Base-by-base conservation (phyloP, 1,140 invertebrate genomes). In the Zaprionus inermis region DNA sequence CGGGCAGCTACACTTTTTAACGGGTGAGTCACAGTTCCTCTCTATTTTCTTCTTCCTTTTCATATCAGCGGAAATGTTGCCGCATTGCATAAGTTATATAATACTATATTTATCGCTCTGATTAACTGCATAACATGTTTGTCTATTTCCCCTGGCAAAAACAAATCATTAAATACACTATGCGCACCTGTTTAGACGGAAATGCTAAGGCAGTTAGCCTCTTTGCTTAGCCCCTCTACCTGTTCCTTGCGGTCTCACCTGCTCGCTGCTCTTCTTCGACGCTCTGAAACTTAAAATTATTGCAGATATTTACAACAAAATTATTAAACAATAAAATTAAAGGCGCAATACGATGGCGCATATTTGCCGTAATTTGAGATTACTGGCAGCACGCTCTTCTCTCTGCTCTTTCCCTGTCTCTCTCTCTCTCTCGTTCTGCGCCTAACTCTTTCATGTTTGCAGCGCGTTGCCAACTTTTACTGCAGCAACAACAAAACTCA, bases 311-410 rank as follows among this genome's bases (percentile, higher is more conserved):
- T 79, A 79, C 79, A 68, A 24, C 69, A 60, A 74, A 75, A 44
- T 44, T 36, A 64, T 71, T 34, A 56, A 72, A 59, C 24, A n/a
- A 59, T 30, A 56, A 36, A 30, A 30, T 49, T 32, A 81, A 56
- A 41, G 30, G 10, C n/a, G 16, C 22, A 18, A 58, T 22, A 38
- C 16, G n/a, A 5, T 34, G 46, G 65, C 64, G 72, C 83, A 88
- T 89, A 89, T 89, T 83, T 84, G 84, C 83, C 78, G 83, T 88
- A 88, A 88, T 88, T 88, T 78, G 84, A 88, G 80, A 89, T 89
- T 83, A 88, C 73, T 77, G 70, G 76, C 22, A 24, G 22, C 24
- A 28, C 1, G 5, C 24, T 28, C 3, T 28, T 5, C 24, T 28
- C 24, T 28, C 24, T 28, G 24, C 24, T 28, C 24, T 28, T 1